Evolutionary conservation across 2,888 invertebrate genomes (phyloP).

Genomic region (Aporophyla nigra): DNA sequence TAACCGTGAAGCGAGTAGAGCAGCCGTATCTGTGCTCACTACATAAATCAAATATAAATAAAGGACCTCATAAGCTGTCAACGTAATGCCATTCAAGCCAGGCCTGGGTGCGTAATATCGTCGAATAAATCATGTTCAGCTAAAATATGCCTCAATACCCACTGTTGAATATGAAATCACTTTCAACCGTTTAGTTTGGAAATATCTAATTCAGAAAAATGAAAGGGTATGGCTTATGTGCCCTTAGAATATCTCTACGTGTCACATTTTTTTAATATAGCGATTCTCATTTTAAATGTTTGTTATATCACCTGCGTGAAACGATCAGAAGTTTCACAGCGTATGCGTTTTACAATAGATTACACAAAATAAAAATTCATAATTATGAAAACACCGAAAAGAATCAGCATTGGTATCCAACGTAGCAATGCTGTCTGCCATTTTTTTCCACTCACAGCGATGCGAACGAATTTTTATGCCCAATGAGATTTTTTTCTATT

Average conservation of each 20-base stretch:
- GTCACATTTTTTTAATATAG: conserved; percentile 31
- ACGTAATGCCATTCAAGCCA: conserved; percentile 89
- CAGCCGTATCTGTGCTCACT: conserved; percentile 85
- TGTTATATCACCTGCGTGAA: conserved; percentile 7
- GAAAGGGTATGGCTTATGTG: conserved; percentile 39
- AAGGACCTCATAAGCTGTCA: conserved; percentile 90
- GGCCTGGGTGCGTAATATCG: conserved; percentile 88
- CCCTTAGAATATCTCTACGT: conserved; percentile 13
- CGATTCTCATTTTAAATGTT: conserved; percentile 13
- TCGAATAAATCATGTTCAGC: conserved; percentile 87
- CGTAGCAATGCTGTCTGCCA: too few relatives aligned
- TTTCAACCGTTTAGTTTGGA: conserved; percentile 77
- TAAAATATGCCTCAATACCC: conserved; percentile 88
- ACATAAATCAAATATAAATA: conserved; percentile 90
- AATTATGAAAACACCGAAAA: too few relatives aligned
- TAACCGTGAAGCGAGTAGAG: conserved; percentile 71
- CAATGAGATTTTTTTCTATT: too few relatives aligned
- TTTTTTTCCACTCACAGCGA: too few relatives aligned
- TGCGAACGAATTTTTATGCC: too few relatives aligned
- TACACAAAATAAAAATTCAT: neutral
- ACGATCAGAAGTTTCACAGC: neutral
- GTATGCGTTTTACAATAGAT: neutral
- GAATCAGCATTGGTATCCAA: too few relatives aligned
- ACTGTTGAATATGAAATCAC: conserved; percentile 86
- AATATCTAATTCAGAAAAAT: conserved; percentile 68